Evolutionary conservation across 2,113 vertebrate genomes (phyloP).

Genomic region (Nerophis lumbriciformis): DNA sequence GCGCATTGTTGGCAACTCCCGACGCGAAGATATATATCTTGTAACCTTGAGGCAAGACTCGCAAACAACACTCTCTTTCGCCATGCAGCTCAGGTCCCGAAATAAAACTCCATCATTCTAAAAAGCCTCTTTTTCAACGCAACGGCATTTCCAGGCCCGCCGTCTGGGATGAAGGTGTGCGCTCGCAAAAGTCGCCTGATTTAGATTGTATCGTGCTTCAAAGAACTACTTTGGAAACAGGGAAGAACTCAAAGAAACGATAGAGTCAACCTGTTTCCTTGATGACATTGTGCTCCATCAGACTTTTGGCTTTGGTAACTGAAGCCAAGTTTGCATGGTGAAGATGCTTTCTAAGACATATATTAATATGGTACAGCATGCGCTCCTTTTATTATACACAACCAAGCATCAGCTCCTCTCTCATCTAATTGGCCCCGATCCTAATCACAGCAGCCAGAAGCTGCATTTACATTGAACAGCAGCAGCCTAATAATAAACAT

Average conservation of each 20-base stretch:
- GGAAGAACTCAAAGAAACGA: background rate
- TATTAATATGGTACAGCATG: too few species aligned
- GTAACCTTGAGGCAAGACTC: constrained; percentile 26
- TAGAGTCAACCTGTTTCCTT: too few species aligned
- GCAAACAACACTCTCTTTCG: constrained; percentile 16
- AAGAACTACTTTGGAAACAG: constrained; percentile 9
- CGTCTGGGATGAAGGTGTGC: constrained; percentile 12
- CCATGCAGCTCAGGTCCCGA: constrained; percentile 1
- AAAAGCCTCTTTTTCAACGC: background rate
- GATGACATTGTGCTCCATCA: too few species aligned
- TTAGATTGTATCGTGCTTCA: constrained; percentile 24
- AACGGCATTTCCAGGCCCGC: constrained; percentile 14
- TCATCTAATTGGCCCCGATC: constrained; percentile 29
- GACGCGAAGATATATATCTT: constrained; percentile 6
- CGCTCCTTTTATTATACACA: too few species aligned
- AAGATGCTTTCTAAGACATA: too few species aligned
- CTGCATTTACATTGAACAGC: constrained; percentile 42
- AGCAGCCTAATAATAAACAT: constrained; percentile 58
- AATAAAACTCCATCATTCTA: constrained; percentile 34
- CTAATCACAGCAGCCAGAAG: constrained; percentile 34
- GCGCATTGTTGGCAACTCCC: background rate
- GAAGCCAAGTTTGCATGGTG: too few species aligned
- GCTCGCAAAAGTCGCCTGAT: constrained; percentile 22
- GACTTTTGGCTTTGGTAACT: too few species aligned
- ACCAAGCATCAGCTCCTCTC: too few species aligned